Base-by-base conservation (phyloP, 2,888 invertebrate species). In the Xestobium rufovillosum region DNA sequence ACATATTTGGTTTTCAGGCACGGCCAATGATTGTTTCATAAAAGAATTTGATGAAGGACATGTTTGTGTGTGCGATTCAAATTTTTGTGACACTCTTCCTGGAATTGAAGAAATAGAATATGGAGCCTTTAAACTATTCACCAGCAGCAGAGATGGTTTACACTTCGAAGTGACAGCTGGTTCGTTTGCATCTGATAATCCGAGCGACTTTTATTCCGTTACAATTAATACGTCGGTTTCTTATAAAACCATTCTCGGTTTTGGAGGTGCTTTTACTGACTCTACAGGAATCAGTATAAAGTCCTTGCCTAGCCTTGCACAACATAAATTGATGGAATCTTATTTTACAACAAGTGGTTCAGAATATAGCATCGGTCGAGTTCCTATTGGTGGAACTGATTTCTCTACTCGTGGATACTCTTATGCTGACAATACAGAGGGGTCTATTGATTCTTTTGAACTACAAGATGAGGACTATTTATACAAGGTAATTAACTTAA, bases 361-460 rank as follows among this genome's bases (percentile, higher is more conserved):
- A 41, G 77, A 78, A 43, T 91, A 87, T 62, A 82, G 75, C 48
- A 57, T 90, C 48, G 78, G 82, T 27, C 72, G 91, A 16, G 74
- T 87, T 4, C 83, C 90, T 0, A 84, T 91, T 43, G 90, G 76
- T 1, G 88, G 89, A 4, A 74, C n/a, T n/a, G n/a, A n/a, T n/a
- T n/a, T n/a, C n/a, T n/a, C n/a, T n/a, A n/a, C n/a, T n/a, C n/a
- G n/a, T 76, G 34, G 92, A 92, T 62, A n/a, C n/a, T n/a, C n/a
- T n/a, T n/a, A n/a, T n/a, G n/a, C n/a, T n/a, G n/a, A n/a, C n/a
- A 90, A 90, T 60, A 91, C 90, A 0, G 75, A 78, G 0, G 74
- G 71, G 30, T 69, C 77, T 0, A n/a, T n/a, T n/a, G n/a, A n/a
- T n/a, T n/a, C n/a, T n/a, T n/a, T n/a, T n/a, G n/a, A n/a, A n/a